phyloP scores from a whole-genome alignment of 2,113 vertebrate genomes.

The Dicaeum eximium region DNA sequence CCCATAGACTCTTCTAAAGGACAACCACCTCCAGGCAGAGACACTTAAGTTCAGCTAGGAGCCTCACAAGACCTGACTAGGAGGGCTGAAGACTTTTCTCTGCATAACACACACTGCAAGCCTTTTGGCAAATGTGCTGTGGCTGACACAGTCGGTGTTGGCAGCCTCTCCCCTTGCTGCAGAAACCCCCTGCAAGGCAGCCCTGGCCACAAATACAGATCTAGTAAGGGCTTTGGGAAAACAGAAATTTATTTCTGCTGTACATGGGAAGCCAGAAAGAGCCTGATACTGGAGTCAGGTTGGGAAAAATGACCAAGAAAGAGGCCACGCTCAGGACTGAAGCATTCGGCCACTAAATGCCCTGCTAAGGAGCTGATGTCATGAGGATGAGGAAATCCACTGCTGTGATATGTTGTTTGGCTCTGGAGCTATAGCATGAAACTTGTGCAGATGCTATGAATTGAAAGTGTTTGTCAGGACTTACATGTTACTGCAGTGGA shows the following conservation, averaged over 20 bases:
- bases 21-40: background rate
- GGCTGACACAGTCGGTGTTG: background rate
- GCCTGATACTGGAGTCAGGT: background rate
- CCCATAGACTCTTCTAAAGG: background rate
- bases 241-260: background rate
- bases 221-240: background rate
- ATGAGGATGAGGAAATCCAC: background rate
- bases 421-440: background rate
- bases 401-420: background rate
- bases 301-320: background rate
- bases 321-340: accelerated
- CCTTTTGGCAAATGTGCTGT: background rate
- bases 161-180: background rate
- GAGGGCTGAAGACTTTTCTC: background rate
- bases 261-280: background rate
- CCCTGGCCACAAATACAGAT: background rate
- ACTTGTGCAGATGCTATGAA: background rate
- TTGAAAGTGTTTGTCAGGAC: background rate
- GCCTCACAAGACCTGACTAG: background rate
- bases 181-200: background rate
- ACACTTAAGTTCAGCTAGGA: background rate
- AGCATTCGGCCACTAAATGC: background rate
- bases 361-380: background rate
- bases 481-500: background rate
- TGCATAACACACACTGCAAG: background rate